A percentile compares a stretch with the other conserved stretches of the same genome.
Conservation (phyloP, 1,140 invertebrate genomes). For the Melipona quadrifasciata region DNA sequence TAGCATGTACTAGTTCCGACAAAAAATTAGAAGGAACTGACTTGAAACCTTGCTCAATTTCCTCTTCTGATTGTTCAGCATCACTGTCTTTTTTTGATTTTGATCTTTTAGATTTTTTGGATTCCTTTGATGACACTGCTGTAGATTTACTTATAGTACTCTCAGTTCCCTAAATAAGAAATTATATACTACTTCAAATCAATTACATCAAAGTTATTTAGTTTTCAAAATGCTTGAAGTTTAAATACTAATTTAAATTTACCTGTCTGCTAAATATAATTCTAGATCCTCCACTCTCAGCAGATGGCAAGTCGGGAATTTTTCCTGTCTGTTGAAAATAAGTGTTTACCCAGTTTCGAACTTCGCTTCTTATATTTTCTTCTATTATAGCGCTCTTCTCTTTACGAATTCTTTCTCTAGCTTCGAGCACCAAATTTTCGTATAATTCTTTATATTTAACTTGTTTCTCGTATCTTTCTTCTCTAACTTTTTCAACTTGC, state of each 20-base stretch:
- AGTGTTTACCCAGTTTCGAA: conserved; percentile 92
- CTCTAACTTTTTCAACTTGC: conserved; percentile 81
- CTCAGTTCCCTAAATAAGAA: conserved; percentile 83
- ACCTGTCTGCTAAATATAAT: conserved; percentile 91
- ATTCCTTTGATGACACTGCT: conserved; percentile 88
- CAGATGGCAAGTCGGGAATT: conserved; percentile 95
- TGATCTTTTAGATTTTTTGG: conserved; percentile 87
- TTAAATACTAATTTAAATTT: conserved; percentile 17
- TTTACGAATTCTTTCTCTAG: conserved; percentile 84
- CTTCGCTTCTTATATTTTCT: conserved; percentile 92
- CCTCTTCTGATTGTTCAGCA: conserved; percentile 83
- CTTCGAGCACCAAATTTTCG: conserved; percentile 83
- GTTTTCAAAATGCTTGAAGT: not conserved
- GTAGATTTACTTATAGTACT: conserved; percentile 90
- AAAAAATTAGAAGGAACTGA: conserved; percentile 81
- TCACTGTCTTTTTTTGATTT: conserved; percentile 79
- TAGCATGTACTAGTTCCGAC: conserved; percentile 79
- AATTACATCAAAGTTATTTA: not conserved
- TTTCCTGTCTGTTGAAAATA: conserved; percentile 91
- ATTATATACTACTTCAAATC: not conserved
- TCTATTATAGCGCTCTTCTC: conserved; percentile 87
- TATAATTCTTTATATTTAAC: conserved; percentile 84
- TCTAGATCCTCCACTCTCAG: conserved; percentile 92
- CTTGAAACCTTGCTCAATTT: conserved; percentile 83
- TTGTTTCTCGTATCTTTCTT: conserved; percentile 85